phyloP scores from a whole-genome alignment of 2,797 vertebrate genomes.

The Cottoperca gobio region DNA sequence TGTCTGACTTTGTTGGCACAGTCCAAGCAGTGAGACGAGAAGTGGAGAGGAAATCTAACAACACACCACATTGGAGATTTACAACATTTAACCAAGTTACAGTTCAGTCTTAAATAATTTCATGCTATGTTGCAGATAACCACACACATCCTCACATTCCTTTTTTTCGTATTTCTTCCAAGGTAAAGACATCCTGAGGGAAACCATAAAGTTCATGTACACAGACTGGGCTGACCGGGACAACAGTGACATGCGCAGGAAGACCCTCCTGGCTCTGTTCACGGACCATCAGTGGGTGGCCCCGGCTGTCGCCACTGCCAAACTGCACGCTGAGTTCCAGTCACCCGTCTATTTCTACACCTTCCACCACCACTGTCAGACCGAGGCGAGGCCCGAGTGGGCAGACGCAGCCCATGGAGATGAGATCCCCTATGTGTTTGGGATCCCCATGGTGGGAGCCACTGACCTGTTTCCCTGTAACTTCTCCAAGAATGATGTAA shows the following conservation, averaged over 20 bases:
- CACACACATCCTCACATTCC: conserved; percentile 12
- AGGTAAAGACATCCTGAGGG: conserved; percentile 93
- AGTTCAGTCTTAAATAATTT: background rate
- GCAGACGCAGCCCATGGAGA: conserved; percentile 95
- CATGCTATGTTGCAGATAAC: background rate
- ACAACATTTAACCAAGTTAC: background rate
- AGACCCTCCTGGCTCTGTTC: conserved; percentile 94
- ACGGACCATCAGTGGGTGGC: conserved; percentile 99
- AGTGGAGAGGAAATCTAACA: background rate
- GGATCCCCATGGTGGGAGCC: conserved; percentile 96
- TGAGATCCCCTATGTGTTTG: conserved; percentile 96
- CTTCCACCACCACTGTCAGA: conserved; percentile 99
- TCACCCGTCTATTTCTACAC: conserved; percentile 97
- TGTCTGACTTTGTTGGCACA: background rate
- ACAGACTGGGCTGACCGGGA: conserved; percentile 98
- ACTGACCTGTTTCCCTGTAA: conserved; percentile 97
- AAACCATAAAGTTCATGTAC: conserved; percentile 99
- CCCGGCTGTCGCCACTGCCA: conserved; percentile 95
- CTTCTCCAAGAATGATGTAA: conserved; percentile 98
- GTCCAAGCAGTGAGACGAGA: background rate
- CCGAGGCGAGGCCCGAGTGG: conserved; percentile 94
- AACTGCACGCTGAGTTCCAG: conserved; percentile 95
- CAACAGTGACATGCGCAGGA: conserved; percentile 95
- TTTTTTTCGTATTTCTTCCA: conserved; percentile 45
- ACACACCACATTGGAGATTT: background rate